Evolutionary conservation across 2,797 vertebrate genomes (phyloP).

Genomic region (Botia kubotai): DNA sequence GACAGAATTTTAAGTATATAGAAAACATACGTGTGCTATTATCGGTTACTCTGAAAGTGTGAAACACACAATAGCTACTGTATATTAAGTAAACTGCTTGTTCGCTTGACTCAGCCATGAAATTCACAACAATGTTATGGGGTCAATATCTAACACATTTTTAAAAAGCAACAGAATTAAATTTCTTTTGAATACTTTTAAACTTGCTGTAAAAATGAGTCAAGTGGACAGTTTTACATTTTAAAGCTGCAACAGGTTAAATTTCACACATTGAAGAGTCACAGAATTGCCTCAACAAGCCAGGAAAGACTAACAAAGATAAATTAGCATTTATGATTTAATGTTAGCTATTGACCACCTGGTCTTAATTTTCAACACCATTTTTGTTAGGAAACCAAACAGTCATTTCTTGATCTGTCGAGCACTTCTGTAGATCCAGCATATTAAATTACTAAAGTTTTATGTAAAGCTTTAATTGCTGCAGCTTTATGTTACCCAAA

Average conservation of each 20-base stretch:
- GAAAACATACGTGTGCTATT: conserved; percentile 39
- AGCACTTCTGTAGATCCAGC: background rate
- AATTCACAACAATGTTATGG: background rate
- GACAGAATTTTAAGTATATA: conserved; percentile 61
- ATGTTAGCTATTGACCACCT: background rate
- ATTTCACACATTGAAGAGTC: conserved; percentile 4
- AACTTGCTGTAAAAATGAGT: background rate
- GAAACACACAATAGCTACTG: background rate
- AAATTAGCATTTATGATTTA: background rate
- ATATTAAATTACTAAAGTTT: background rate
- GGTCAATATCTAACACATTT: background rate
- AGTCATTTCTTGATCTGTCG: background rate
- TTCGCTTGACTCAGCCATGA: background rate
- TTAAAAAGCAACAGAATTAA: background rate
- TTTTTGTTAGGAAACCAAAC: background rate
- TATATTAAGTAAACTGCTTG: background rate
- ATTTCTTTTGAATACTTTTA: background rate
- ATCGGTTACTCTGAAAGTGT: background rate
- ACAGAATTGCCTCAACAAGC: background rate
- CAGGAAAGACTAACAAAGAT: background rate
- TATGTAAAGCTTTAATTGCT: too few relatives aligned
- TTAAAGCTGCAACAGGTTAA: conserved; percentile 16
- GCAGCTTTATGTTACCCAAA: conserved; percentile 31
- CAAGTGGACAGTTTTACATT: conserved; percentile 12
- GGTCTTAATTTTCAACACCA: background rate